Evolutionary conservation across 2,113 vertebrate species (phyloP), one percentile per base, ranked within the genome.

Genomic region (Gavia stellata): DNA sequence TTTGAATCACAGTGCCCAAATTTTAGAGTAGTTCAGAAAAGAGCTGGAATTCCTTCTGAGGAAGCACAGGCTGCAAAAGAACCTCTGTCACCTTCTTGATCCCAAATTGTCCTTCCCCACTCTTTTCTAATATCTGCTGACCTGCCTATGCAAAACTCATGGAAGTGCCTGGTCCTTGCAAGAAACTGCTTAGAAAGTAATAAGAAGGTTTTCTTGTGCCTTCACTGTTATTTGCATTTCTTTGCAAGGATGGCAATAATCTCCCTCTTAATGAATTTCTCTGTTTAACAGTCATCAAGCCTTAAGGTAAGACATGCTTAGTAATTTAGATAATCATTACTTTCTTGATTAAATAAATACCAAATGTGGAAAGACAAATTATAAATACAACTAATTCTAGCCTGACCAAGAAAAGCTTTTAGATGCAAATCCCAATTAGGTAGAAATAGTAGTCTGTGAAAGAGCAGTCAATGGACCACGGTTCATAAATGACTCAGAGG

Each of bases 261-360:
- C 58, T 67, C 11, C 1, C 6, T 55, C 34, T 65, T 49, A 77
- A 81, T 63, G 3, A 92, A 67, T 80, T 82, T 12, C 8, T 89
- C 88, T 95, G 55, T 72, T 96, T 84, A 86, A 83, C 25, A 31
- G 23, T 75, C 67, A 63, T 67, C 45, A 55, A 80, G n/a, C 17
- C 29, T 50, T 90, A 55, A 82, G 21, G 67, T 88, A 81, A 85
- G 29, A 77, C 15, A 31, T n/a, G 42, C 29, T 73, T 82, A 68
- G 44, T 45, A 82, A 87, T 79, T 84, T 72, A 88, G 42, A 42
- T 13, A 28, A 34, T 67, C 23, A 42, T 59, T 86, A 86, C 3
- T 82, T 90, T 74, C n/a, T 74, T 94, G 36, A 79, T 94, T 91
- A 83, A 94, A 79, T 86, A 92, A 94, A 87, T 66, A 83, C 16